Evolutionary conservation across 2,888 invertebrate genomes (phyloP), one percentile per base, ranked within the genome.

Genomic region (Netelia melanura): DNA sequence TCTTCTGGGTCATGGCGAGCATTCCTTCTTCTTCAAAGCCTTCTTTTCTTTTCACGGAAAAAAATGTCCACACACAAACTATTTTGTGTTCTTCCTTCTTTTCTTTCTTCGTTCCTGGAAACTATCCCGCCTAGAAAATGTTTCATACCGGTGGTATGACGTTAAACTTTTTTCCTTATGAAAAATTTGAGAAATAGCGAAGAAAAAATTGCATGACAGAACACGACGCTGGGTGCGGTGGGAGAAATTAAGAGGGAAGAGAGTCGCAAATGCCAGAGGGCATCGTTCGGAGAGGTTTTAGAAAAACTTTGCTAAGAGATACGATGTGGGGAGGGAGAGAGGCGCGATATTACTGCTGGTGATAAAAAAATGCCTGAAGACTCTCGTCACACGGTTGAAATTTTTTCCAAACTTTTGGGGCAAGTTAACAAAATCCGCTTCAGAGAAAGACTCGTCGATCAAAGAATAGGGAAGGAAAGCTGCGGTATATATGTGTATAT

Each of bases 101-200:
- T 14, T 14, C 14, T 48, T 76, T 23, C 44, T 43, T 52, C 30
- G 38, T 44, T 25, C 74, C 74, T 38, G 25, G 11, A 48, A 17
- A 38, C 74, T 10, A 75, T 75, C 52, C 25, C 74, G 48, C n/a
- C 64, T 48, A 17, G 38, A 64, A 61, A 52, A 17, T n/a, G 11
- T 21, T 17, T n/a, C 17, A 71, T 71, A 52, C 30, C 30, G 17
- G 52, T 54, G 11, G 43, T 38, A 56, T 52, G 17, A n/a, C n/a
- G n/a, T 74, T n/a, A 25, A 23, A 61, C 30, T 67, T 76, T 76
- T 76, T 48, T 76, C 56, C 14, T 44, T 67, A 17, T 58, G 23
- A 23, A 5, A 5, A 44, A 65, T 67, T 67, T 10, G 44, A 67
- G 75, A 76, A 65, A 5, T 48, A 21, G 38, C 54, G 52, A 43